These are phyloP conservation scores for Microcaecilia unicolor DNA, from an alignment of 2,797 vertebrate species.

Conservation along the genomic window DNA sequence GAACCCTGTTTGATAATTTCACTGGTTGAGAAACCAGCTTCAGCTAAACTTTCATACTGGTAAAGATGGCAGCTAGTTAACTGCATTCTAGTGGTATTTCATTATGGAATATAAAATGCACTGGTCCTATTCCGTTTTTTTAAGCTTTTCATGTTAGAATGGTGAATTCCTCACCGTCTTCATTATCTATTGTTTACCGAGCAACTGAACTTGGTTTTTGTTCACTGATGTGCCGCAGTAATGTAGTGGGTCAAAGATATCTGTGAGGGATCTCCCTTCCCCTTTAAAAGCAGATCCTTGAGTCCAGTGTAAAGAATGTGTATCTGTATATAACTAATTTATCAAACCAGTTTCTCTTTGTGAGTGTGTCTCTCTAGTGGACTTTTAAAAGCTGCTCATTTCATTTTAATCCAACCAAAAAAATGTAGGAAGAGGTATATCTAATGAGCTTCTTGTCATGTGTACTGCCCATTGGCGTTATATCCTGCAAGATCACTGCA, in stretches of 20 bases:
- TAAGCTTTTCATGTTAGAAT: constrained; percentile 41
- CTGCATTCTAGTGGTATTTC: constrained; percentile 41
- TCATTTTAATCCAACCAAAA: constrained; percentile 66
- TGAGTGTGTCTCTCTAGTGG: constrained; percentile 65
- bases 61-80: constrained; percentile 33
- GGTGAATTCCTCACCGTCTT: constrained; percentile 55
- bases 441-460: constrained; percentile 69
- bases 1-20: too few species aligned
- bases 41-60: constrained; percentile 37
- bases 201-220: constrained; percentile 44
- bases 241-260: constrained; percentile 58
- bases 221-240: constrained; percentile 56
- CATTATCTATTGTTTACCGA: constrained; percentile 71
- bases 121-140: constrained; percentile 65
- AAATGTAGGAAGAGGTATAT: constrained; percentile 59
- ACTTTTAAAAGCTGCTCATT: constrained; percentile 76
- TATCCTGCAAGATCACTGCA: constrained; percentile 76
- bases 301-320: constrained; percentile 82
- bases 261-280: constrained; percentile 40
- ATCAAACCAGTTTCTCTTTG: constrained; percentile 58
- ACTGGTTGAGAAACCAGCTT: too few species aligned
- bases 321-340: constrained; percentile 85
- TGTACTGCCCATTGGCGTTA: constrained; percentile 84
- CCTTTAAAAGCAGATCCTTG: constrained; percentile 38
- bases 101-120: constrained; percentile 68